phyloP scores from a whole-genome alignment of 2,113 vertebrate genomes.

The Ploceus nigricollis region DNA sequence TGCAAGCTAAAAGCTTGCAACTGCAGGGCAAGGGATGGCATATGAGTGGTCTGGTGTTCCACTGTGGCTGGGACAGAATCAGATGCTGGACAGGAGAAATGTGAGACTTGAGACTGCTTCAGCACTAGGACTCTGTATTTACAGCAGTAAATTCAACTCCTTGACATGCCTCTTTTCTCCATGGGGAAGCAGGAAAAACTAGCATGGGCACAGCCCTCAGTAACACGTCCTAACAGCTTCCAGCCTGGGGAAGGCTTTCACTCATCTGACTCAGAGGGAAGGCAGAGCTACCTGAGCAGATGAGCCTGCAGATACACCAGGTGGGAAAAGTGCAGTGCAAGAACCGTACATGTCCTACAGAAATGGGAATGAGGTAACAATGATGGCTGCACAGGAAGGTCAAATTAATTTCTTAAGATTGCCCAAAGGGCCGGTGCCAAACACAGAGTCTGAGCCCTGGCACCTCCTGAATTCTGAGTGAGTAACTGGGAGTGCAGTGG shows the following conservation, averaged over 20 bases:
- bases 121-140: background rate
- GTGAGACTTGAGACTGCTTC: background rate
- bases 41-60: background rate
- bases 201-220: background rate
- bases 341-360: background rate
- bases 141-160: background rate
- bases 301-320: background rate
- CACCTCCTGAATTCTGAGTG: background rate
- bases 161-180: background rate
- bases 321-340: background rate
- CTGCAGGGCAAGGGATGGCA: accelerated
- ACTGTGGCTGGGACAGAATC: accelerated
- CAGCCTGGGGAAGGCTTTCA: background rate
- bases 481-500: background rate
- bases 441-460: accelerated
- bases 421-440: background rate
- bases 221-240: background rate
- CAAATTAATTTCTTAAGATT: background rate
- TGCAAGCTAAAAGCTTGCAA: background rate
- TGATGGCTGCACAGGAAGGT: background rate
- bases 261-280: background rate
- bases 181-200: background rate
- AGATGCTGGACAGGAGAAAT: background rate
- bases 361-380: background rate
- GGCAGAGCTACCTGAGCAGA: background rate